phyloP scores from a whole-genome alignment of 2,797 vertebrate species.

The Pyrocephalus nanus region DNA sequence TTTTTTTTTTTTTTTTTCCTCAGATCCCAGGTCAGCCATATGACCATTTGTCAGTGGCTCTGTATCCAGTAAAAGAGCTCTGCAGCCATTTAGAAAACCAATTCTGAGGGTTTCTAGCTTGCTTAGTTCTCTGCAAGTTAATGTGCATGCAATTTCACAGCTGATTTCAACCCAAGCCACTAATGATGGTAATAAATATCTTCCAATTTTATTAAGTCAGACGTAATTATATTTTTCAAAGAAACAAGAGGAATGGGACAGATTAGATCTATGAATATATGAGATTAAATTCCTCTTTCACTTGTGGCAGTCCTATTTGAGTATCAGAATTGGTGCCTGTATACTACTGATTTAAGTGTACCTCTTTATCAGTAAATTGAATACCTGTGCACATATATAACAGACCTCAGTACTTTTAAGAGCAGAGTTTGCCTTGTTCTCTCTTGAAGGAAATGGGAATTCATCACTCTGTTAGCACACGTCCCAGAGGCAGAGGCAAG shows the following conservation, averaged over 20 bases:
- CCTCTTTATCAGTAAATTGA: background rate
- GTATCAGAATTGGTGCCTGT: background rate
- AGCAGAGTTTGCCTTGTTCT: slow-evolving; percentile 38
- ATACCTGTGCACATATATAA: background rate
- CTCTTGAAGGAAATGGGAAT: background rate
- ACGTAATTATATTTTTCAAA: slow-evolving; percentile 13
- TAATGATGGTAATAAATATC: slow-evolving; percentile 13
- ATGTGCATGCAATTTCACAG: slow-evolving; percentile 15
- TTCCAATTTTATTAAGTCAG: background rate
- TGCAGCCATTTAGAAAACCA: background rate
- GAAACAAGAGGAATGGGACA: background rate
- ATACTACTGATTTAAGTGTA: background rate
- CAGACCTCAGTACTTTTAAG: slow-evolving; percentile 21
- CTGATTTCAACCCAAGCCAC: background rate
- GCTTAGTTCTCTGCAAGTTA: background rate
- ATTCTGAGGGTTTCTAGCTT: background rate
- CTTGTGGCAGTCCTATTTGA: background rate
- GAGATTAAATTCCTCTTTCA: background rate
- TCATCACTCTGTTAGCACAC: background rate
- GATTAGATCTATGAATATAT: slow-evolving; percentile 4
- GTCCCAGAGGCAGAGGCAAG: background rate
- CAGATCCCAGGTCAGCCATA: rapidly evolving
- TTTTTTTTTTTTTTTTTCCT: background rate
- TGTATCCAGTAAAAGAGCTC: background rate
- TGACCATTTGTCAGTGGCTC: background rate